phyloP scores from a whole-genome alignment of 2,888 invertebrate genomes.

The Metacarcinus magister region DNA sequence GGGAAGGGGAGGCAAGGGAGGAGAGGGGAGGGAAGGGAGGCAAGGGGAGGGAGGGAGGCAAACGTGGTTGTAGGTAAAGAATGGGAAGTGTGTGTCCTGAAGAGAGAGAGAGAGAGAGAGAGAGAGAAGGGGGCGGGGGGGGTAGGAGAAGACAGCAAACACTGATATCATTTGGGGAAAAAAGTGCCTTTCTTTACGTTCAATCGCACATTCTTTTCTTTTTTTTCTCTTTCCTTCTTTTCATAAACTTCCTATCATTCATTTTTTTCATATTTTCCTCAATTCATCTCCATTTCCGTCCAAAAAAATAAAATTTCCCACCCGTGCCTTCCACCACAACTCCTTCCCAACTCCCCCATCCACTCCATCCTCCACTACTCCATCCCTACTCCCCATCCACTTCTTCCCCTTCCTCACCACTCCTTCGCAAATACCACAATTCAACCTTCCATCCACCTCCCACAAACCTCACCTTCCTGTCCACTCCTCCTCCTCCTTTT shows the following conservation, averaged over 20 bases:
- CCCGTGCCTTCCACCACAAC: no score
- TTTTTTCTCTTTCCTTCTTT: neutral
- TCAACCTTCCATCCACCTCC: no score
- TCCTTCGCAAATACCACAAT: no score
- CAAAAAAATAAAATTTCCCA: no score
- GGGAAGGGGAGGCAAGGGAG: neutral
- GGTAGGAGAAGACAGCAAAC: no score
- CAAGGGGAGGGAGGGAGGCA: neutral
- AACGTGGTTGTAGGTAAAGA: neutral
- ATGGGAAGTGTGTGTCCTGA: neutral
- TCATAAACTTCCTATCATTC: neutral
- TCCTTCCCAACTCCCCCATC: neutral
- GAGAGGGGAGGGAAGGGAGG: neutral
- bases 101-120: constrained; percentile 26
- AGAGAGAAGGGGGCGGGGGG: neutral
- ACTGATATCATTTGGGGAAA: neutral
- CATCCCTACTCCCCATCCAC: neutral
- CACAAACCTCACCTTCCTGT: no score
- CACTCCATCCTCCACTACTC: neutral
- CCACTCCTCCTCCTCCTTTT: neutral
- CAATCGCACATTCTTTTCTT: neutral
- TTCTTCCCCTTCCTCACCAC: neutral
- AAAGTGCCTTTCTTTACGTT: neutral
- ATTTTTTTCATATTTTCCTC: neutral
- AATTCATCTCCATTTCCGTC: neutral